phyloP scores from a whole-genome alignment of 2,888 invertebrate species.

The Brenthis ino region DNA sequence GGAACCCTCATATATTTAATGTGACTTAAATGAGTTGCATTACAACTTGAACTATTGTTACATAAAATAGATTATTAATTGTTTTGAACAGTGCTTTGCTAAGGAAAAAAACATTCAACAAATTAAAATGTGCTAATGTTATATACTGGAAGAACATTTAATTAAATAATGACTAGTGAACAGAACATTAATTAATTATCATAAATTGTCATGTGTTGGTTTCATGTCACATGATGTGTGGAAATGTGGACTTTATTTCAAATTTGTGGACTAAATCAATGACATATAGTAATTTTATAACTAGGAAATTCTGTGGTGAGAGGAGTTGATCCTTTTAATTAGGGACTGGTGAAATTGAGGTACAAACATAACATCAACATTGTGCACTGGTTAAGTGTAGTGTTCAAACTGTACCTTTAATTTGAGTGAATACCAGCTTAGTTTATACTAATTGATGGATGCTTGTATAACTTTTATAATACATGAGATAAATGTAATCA shows the following conservation, averaged over 20 bases:
- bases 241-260: constrained; percentile 80
- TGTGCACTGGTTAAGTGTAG: constrained; percentile 66
- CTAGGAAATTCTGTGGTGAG: constrained; percentile 80
- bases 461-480: constrained; percentile 74
- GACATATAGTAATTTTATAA: constrained; percentile 79
- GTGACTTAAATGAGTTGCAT: constrained; percentile 62
- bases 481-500: constrained; percentile 70
- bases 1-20: constrained; percentile 54
- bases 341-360: constrained; percentile 67
- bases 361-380: constrained; percentile 56
- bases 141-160: constrained; percentile 78
- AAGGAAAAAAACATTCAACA: constrained; percentile 74
- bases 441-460: constrained; percentile 55
- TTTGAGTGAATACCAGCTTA: constrained; percentile 55
- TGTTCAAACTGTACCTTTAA: constrained; percentile 57
- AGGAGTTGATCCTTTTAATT: constrained; percentile 76
- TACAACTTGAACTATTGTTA: constrained; percentile 73
- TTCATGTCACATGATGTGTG: constrained; percentile 63
- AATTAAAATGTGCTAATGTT: constrained; percentile 80
- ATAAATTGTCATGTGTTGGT: constrained; percentile 61
- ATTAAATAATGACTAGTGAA: constrained; percentile 78
- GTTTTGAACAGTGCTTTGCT: constrained; percentile 80
- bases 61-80: constrained; percentile 75
- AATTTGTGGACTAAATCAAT: constrained; percentile 80
- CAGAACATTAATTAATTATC: constrained; percentile 72